Evolutionary conservation across 1,140 invertebrate genomes (phyloP).

Genomic region (Brachionus calyciflorus): DNA sequence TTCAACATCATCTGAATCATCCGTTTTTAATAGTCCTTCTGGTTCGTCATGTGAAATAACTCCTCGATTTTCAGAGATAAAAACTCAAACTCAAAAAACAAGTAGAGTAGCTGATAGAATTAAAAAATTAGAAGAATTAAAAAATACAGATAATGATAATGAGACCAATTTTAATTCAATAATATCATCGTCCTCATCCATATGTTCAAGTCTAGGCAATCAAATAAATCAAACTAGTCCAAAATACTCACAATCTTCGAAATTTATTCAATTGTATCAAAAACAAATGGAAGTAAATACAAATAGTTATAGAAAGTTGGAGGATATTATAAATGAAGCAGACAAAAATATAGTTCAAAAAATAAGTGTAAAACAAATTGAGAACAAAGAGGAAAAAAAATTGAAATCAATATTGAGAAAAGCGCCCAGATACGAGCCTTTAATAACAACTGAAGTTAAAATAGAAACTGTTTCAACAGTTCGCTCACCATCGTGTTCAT

Average conservation of each 20-base stretch:
- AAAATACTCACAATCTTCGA: not conserved
- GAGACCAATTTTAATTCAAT: not conserved
- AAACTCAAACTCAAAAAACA: not conserved
- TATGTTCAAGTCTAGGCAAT: not conserved
- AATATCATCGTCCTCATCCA: not conserved
- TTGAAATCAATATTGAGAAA: constrained; percentile 40
- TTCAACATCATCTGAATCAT: not conserved
- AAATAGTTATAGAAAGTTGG: constrained; percentile 16
- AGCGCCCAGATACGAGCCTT: not conserved
- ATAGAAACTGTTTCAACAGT: constrained; percentile 9
- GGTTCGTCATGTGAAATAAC: constrained; percentile 17
- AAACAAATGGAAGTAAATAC: constrained; percentile 17
- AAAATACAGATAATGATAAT: not conserved
- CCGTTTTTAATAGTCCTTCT: not conserved
- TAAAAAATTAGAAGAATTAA: constrained; percentile 1
- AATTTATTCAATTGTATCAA: constrained; percentile 32
- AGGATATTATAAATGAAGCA: constrained; percentile 41
- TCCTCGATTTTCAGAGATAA: not conserved
- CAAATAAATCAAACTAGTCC: not conserved
- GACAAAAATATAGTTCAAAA: constrained; percentile 7
- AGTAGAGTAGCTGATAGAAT: constrained; percentile 6
- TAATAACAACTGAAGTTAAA: not conserved
- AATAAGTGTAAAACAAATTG: not conserved
- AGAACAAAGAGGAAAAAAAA: constrained; percentile 8
- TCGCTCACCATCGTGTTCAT: constrained; percentile 21